Evolutionary conservation across 2,888 invertebrate species (phyloP), one percentile per base, ranked within the genome.

Genomic region (Thymelicus acteon): DNA sequence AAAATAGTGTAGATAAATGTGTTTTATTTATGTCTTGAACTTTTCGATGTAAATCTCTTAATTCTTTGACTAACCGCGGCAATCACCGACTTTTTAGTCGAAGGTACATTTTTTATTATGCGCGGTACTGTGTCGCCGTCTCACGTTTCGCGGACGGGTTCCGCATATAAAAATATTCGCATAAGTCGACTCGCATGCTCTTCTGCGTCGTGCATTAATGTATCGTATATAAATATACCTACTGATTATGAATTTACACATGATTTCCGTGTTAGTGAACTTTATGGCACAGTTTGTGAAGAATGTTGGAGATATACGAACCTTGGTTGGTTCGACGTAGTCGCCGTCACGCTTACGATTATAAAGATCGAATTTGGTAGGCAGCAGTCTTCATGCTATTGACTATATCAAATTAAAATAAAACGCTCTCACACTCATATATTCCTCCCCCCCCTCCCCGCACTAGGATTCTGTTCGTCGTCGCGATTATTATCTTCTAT

Each of bases 81-180:
- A 52, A 52, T 12, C 49, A 15, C 47, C 39, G 19, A 49, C 13
- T 63, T 58, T 68, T 69, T 69, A 40, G 15, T 48, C 47, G 15
- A 58, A 58, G 40, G 47, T 69, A n/a, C 13, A 19, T 19, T 68
- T 69, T 61, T 69, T 69, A 63, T 63, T 69, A 69, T 69, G 62
- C 69, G 48, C 63, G 49, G 63, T 69, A 48, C 39, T 40, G 39
- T 57, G 54, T 57, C 31, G 37, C 24, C 40, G 54, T 61, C 61
- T 69, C 69, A 69, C 69, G 69, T 69, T 62, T 60, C n/a, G 4
- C 47, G 57, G 57, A 62, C 49, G 67, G 67, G 60, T 67, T 67
- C 60, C 62, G 62, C 62, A 57, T 58, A 63, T 63, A 72, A 67
- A 67, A 72, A 72, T 72, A 44, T 63, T 31, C 47, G 68, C 68